Conservation (phyloP, 2,113 vertebrate genomes). For the Paedocypris sp. region DNA sequence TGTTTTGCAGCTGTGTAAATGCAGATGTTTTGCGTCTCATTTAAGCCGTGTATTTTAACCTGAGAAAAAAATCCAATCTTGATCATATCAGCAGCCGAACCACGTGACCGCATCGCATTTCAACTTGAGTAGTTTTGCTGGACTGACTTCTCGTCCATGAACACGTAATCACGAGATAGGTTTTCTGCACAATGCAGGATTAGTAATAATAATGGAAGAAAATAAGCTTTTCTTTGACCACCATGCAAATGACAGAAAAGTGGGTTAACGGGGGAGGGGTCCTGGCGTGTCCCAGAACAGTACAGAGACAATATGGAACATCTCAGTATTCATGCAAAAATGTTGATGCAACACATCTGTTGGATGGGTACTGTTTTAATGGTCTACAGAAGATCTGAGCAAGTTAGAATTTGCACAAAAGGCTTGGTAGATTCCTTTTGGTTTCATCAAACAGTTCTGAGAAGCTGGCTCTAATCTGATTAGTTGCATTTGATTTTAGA, state of each 20-base stretch:
- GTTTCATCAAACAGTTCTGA: too few species aligned
- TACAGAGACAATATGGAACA: neutral
- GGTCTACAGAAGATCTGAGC: too few species aligned
- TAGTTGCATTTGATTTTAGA: neutral
- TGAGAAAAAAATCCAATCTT: neutral
- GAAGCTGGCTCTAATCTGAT: too few species aligned
- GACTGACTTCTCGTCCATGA: neutral
- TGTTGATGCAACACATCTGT: neutral
- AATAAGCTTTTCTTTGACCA: neutral
- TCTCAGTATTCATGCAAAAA: neutral
- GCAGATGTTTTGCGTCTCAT: too few species aligned
- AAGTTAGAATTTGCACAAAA: neutral
- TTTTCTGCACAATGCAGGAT: neutral
- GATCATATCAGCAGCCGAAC: neutral
- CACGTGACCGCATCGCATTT: conserved; percentile 22
- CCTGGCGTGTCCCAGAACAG: neutral
- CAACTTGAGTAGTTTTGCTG: conserved; percentile 6
- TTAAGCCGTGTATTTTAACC: too few species aligned
- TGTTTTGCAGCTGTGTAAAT: too few species aligned
- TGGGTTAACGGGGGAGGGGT: neutral
- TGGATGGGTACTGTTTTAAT: too few species aligned
- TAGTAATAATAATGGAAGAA: neutral
- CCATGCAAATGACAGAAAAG: neutral
- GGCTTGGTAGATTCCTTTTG: neutral
- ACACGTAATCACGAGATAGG: neutral